These are phyloP conservation scores for Drosophila repletoides DNA, from an alignment of 1,140 invertebrate genomes.

Conservation along the genomic window DNA sequence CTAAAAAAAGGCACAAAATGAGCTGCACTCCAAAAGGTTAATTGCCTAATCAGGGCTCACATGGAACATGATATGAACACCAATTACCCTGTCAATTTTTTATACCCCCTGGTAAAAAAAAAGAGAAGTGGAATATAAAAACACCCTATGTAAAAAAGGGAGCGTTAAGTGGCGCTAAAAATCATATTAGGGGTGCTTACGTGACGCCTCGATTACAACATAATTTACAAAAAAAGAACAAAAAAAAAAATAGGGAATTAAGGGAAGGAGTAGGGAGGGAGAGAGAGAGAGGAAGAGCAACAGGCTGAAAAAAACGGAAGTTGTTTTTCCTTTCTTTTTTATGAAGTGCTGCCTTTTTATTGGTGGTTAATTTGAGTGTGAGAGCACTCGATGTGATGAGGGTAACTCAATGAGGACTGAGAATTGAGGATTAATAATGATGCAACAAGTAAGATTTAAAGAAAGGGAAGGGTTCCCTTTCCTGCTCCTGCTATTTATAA, in stretches of 20 bases:
- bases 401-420: conserved; percentile 37
- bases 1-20: conserved; percentile 6
- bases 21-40: conserved; percentile 34
- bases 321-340: conserved; percentile 62
- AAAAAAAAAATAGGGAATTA: conserved; percentile 42
- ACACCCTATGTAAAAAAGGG: conserved; percentile 57
- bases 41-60: conserved; percentile 54
- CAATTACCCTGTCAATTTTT: conserved; percentile 68
- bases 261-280: conserved; percentile 20
- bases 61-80: conserved; percentile 25
- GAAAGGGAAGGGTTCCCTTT: conserved; percentile 45
- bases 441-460: conserved; percentile 58
- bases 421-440: conserved; percentile 37
- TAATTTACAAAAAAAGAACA: too few relatives aligned
- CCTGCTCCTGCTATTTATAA: conserved; percentile 44
- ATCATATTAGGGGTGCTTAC: conserved; percentile 72
- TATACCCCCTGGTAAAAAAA: conserved; percentile 37
- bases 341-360: conserved; percentile 78
- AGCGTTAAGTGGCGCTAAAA: conserved; percentile 72
- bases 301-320: conserved; percentile 66
- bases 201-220: conserved; percentile 68
- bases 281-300: conserved; percentile 29
- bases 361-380: conserved; percentile 78
- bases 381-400: conserved; percentile 61
- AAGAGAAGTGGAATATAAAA: conserved; percentile 32